Percentiles rank a stretch among this genome's conserved stretches.
phyloP scores from a whole-genome alignment of 2,797 vertebrate species.

The Momotus momota region DNA sequence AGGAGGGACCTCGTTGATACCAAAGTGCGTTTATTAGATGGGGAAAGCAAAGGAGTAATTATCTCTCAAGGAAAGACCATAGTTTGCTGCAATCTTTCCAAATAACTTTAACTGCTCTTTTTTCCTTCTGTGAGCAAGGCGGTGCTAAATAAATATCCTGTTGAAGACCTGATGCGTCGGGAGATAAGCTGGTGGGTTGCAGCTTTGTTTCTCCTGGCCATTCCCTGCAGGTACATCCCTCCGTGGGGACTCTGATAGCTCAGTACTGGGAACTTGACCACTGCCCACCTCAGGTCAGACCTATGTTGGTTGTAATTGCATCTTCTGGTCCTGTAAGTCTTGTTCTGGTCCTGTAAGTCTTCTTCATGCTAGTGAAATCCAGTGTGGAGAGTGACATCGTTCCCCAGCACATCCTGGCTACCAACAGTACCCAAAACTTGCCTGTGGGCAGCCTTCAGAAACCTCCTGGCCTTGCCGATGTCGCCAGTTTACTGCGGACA shows the following conservation, averaged over 20 bases:
- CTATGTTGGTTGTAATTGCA: neutral
- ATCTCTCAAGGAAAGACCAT: neutral
- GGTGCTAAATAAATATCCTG: neutral
- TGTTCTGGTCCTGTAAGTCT: neutral
- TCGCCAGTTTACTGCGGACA: neutral
- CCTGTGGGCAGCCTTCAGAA: neutral
- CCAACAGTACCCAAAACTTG: neutral
- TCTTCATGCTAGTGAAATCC: neutral
- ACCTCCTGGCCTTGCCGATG: neutral
- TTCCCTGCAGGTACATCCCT: neutral
- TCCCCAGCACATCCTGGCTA: accelerated
- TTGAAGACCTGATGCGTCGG: neutral
- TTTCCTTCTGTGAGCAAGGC: neutral
- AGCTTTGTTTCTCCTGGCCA: neutral
- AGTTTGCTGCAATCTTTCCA: neutral
- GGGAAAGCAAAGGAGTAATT: neutral
- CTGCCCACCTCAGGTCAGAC: accelerated
- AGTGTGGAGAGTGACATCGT: accelerated
- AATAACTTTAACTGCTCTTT: neutral
- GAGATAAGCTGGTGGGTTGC: neutral
- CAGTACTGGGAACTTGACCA: accelerated
- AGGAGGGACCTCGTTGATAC: neutral
- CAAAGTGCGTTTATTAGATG: neutral
- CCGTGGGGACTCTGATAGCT: accelerated
- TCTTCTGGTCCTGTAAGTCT: no score